Conservation (phyloP, 2,113 vertebrate species). For the Eulemur rufifrons region DNA sequence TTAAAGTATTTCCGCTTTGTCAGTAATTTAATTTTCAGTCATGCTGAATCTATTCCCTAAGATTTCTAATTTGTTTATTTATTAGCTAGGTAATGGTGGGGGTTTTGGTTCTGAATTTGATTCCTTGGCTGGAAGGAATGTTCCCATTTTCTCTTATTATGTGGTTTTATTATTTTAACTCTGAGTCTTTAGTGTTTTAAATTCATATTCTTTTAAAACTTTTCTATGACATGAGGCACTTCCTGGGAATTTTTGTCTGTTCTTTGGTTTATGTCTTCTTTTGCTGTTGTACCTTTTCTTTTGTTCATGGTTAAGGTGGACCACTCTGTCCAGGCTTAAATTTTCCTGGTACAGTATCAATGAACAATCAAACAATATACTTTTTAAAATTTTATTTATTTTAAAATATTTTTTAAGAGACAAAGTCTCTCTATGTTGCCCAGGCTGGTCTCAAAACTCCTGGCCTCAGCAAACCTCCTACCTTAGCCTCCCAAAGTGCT, state of each 20-base stretch:
- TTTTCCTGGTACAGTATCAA: neutral
- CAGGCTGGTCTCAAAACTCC: too few relatives aligned
- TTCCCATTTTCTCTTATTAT: neutral
- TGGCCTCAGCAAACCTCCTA: too few relatives aligned
- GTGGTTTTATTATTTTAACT: slow-evolving; percentile 6
- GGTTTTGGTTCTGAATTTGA: neutral
- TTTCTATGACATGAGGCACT: neutral
- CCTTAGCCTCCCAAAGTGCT: too few relatives aligned
- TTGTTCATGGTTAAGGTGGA: neutral
- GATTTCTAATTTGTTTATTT: slow-evolving; percentile 4
- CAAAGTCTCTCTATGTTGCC: too few relatives aligned
- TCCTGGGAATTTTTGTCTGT: neutral
- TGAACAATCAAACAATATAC: neutral
- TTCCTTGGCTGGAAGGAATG: neutral
- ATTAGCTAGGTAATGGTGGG: neutral
- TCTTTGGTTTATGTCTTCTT: neutral
- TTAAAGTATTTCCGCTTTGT: neutral
- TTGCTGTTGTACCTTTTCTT: neutral
- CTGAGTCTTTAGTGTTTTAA: neutral
- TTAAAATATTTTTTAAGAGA: too few relatives aligned
- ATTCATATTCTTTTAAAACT: neutral
- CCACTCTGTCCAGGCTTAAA: neutral
- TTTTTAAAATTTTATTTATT: too few relatives aligned
- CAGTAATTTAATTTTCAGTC: slow-evolving; percentile 39
- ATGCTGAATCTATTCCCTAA: neutral